Conservation (phyloP, 2,888 invertebrate genomes). For the Ormyrus pomaceus region DNA sequence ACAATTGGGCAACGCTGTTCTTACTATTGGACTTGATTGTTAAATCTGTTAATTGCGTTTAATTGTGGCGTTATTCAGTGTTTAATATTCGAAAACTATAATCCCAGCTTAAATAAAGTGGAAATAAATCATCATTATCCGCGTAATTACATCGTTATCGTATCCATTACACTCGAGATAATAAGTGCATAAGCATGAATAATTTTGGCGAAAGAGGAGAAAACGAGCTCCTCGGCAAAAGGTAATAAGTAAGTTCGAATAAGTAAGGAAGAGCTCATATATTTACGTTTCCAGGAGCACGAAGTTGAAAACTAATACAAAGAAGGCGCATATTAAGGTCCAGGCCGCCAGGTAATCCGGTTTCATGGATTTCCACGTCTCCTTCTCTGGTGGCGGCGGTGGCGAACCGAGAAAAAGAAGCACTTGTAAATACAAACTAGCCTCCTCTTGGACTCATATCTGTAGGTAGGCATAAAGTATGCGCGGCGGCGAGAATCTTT, state of each 20-base stretch:
- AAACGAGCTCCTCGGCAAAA: constrained; percentile 8
- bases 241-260: constrained; percentile 11
- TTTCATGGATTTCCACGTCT: constrained; percentile 83
- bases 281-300: constrained; percentile 89
- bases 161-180: constrained; percentile 27
- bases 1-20: too few relatives aligned
- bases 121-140: constrained; percentile 43
- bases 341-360: constrained; percentile 87
- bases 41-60: too few relatives aligned
- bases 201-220: constrained; percentile 28
- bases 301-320: constrained; percentile 91
- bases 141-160: constrained; percentile 46
- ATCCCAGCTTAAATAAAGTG: constrained; percentile 29
- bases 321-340: constrained; percentile 88
- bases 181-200: constrained; percentile 46
- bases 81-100: constrained; percentile 31
- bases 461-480: background rate
- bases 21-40: too few relatives aligned
- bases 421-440: constrained; percentile 14
- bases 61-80: background rate
- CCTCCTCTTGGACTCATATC: background rate
- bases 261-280: constrained; percentile 57
- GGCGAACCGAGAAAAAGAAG: constrained; percentile 3
- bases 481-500: background rate
- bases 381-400: constrained; percentile 78